phyloP scores from a whole-genome alignment of 64 coral and sea anemone species.

The Montipora foliosa region DNA sequence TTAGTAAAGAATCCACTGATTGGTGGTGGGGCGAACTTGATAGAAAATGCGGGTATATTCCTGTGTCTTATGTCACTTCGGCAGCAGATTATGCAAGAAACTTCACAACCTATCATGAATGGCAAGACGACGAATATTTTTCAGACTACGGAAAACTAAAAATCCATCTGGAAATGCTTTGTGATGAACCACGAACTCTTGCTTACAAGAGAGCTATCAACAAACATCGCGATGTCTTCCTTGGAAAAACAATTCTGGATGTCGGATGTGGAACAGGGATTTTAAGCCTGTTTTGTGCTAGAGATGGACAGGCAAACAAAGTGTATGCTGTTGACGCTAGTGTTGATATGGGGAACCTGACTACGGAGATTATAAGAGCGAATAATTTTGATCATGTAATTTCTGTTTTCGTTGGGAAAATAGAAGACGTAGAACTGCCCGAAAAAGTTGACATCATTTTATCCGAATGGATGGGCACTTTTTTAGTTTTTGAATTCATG shows the following conservation, averaged over 20 bases:
- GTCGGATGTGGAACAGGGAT: conserved; percentile 97
- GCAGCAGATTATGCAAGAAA: conserved; percentile 52
- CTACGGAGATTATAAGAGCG: conserved; percentile 58
- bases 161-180: conserved; percentile 92
- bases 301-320: conserved; percentile 78
- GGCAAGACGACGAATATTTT: conserved; percentile 99
- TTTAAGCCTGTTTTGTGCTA: conserved; percentile 94
- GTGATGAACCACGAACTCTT: conserved; percentile 75
- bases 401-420: conserved; percentile 78
- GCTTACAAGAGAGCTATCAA: conserved; percentile 77
- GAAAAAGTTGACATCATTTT: conserved; percentile 96
- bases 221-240: conserved; percentile 43
- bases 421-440: conserved; percentile 89
- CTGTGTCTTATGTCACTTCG: conserved; percentile 77
- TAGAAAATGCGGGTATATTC: conserved; percentile 81
- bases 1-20: conserved; percentile 73
- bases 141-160: conserved; percentile 76
- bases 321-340: conserved; percentile 98
- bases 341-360: conserved; percentile 70
- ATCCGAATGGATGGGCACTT: conserved; percentile 99
- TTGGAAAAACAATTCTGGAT: conserved; percentile 88
- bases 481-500: conserved; percentile 98
- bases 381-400: conserved; percentile 88
- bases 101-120: conserved; percentile 57
- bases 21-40: conserved; percentile 95